A percentile compares a stretch with the other conserved stretches of the same genome.
These are phyloP conservation scores for Solenodon paradoxus DNA, from an alignment of 2,113 vertebrate species.

Conservation along the genomic window DNA sequence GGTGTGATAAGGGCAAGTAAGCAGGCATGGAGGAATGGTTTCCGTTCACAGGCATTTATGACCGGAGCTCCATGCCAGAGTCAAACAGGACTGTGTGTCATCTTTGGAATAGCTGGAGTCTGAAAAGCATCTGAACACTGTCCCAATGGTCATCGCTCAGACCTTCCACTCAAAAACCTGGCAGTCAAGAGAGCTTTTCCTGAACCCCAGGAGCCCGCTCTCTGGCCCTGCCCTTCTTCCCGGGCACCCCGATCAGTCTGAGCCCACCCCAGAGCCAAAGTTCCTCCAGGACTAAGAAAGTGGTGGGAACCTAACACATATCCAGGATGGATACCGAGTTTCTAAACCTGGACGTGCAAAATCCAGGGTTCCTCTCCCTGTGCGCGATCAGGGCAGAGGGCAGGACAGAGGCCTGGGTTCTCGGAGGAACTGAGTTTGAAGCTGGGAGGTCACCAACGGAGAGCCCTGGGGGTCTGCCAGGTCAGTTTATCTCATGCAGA, in stretches of 20 bases:
- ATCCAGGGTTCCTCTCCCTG: background rate
- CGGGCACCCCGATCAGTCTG: background rate
- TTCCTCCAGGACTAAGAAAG: background rate
- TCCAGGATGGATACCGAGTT: background rate
- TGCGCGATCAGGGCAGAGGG: background rate
- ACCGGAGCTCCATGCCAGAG: slow-evolving; percentile 87
- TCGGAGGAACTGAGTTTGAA: background rate
- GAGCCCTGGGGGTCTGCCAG: background rate
- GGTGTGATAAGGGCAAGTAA: background rate
- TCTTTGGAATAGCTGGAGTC: slow-evolving; percentile 85
- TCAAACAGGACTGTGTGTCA: slow-evolving; percentile 85
- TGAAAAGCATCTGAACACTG: slow-evolving; percentile 87
- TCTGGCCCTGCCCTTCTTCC: background rate
- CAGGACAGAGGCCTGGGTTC: background rate
- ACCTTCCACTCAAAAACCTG: background rate
- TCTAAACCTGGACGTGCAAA: background rate
- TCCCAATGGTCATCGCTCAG: slow-evolving; percentile 83
- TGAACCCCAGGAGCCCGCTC: background rate
- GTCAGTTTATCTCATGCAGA: background rate
- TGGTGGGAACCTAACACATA: background rate
- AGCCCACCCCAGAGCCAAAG: background rate
- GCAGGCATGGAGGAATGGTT: background rate
- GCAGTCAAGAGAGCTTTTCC: background rate
- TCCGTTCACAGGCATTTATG: slow-evolving; percentile 78
- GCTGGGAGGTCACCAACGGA: background rate